Conservation (phyloP, 1,140 invertebrate species). For the Bombus huntii region DNA sequence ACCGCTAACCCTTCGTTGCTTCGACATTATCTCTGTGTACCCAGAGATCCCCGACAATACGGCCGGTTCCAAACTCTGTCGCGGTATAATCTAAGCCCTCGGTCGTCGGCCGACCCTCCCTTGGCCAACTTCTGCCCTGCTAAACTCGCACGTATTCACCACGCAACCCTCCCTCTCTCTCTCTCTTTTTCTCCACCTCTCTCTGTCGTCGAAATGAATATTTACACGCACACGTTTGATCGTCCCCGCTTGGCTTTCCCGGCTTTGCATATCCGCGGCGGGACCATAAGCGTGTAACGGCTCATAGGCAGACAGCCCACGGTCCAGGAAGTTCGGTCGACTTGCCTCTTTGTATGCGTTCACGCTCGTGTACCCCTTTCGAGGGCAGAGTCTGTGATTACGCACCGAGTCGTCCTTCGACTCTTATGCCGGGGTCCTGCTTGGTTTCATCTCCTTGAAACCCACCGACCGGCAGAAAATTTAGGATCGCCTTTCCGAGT, state of each 20-base stretch:
- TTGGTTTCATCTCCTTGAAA: constrained; percentile 18
- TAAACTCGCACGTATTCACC: background rate
- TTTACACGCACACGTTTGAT: constrained; percentile 49
- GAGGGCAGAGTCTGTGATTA: constrained; percentile 33
- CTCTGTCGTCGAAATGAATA: constrained; percentile 25
- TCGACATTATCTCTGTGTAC: constrained; percentile 67
- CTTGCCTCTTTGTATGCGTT: constrained; percentile 33
- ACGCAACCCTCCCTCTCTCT: background rate
- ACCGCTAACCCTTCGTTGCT: constrained; percentile 37
- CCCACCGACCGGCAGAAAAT: constrained; percentile 46
- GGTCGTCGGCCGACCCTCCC: background rate
- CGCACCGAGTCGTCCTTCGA: constrained; percentile 22
- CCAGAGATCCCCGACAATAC: constrained; percentile 54
- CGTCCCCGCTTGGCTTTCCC: background rate
- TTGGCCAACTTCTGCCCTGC: constrained; percentile 1
- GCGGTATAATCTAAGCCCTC: constrained; percentile 51
- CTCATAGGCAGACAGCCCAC: background rate
- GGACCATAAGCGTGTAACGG: background rate
- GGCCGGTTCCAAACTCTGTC: constrained; percentile 39
- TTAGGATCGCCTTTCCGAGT: constrained; percentile 56
- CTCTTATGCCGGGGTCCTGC: constrained; percentile 1
- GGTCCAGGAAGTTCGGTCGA: constrained; percentile 9
- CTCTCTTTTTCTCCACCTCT: background rate
- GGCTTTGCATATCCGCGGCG: constrained; percentile 11
- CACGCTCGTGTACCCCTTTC: constrained; percentile 39